Evolutionary conservation across 2,888 invertebrate genomes (phyloP), one percentile per base, ranked within the genome.

Genomic region (Crioceris asparagi): DNA sequence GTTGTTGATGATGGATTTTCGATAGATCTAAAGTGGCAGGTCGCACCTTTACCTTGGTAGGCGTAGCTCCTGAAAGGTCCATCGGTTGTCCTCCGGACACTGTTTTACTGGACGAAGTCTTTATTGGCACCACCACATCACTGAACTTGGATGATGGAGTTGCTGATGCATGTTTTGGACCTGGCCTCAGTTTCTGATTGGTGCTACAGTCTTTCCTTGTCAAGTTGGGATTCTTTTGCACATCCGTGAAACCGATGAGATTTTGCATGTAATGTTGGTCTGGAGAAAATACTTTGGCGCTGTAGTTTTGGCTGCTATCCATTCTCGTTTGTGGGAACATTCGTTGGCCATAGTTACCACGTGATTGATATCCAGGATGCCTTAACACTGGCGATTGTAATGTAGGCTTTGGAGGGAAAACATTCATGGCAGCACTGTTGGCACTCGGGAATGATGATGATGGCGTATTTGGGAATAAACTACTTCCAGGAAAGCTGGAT

Each of bases 1-100:
- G 45, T 47, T 50, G 53, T 26, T 64, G 57, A 46, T 50, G 53
- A 23, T 64, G 57, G 41, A 58, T 53, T 38, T 53, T 55, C 44
- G 55, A 55, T 2, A 63, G 64, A 52, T 67, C 68, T 45, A 63
- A 63, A 48, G 64, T 64, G 48, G 58, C 67, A 27, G 67, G 56
- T 50, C 66, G 67, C 40, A 65, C 58, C 51, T 66, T 67, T 41
- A 65, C 56, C 48, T 59, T 60, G 35, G 51, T 43, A 32, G 44
- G 46, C 44, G 53, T 52, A 41, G 55, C 51, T 36, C 64, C 64
- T 29, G 66, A 64, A 35, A 66, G 54, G 55, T 67, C 66, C 40
- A 67, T 65, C 34, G 66, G 64, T 43, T 60, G 60, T 6, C 15
- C 21, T 11, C 12, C 17, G 7, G 17, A 14, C 17, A 31, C 31